Conservation (phyloP, 2,113 vertebrate genomes). For the Microtus oregoni region DNA sequence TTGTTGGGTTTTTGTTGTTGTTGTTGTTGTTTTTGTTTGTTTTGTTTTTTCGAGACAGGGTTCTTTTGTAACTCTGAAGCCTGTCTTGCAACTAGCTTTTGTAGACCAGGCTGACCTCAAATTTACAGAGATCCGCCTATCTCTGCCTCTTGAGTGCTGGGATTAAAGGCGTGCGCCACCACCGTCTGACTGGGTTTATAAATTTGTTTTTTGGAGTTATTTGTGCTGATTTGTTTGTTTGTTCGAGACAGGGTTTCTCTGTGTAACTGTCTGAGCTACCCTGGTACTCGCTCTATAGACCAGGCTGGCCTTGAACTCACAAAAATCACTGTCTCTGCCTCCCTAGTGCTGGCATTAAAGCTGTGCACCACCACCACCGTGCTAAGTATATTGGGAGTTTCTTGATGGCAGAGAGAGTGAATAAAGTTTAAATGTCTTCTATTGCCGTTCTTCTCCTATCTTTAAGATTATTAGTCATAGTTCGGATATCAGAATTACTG, state of each 20-base stretch:
- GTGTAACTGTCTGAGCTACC: neutral
- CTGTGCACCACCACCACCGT: neutral
- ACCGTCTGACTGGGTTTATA: no score
- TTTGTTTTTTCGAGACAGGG: neutral
- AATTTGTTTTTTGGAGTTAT: neutral
- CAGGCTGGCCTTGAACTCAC: neutral
- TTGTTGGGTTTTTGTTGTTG: neutral
- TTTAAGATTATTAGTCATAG: constrained; percentile 35
- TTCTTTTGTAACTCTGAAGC: neutral
- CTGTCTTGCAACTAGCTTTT: neutral
- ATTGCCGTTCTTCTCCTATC: constrained; percentile 15
- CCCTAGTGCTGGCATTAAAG: neutral
- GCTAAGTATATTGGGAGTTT: neutral
- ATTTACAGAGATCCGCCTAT: neutral
- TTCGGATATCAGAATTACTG: neutral
- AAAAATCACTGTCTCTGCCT: neutral
- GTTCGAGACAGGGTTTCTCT: neutral
- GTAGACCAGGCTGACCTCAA: neutral
- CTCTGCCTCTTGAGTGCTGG: neutral
- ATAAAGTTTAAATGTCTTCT: constrained; percentile 13
- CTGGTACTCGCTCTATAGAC: neutral
- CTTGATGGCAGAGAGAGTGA: constrained; percentile 4
- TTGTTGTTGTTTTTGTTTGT: neutral
- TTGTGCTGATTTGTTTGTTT: neutral
- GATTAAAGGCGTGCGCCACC: neutral